phyloP scores from a whole-genome alignment of 2,888 invertebrate genomes.

The Phoronis australis region DNA sequence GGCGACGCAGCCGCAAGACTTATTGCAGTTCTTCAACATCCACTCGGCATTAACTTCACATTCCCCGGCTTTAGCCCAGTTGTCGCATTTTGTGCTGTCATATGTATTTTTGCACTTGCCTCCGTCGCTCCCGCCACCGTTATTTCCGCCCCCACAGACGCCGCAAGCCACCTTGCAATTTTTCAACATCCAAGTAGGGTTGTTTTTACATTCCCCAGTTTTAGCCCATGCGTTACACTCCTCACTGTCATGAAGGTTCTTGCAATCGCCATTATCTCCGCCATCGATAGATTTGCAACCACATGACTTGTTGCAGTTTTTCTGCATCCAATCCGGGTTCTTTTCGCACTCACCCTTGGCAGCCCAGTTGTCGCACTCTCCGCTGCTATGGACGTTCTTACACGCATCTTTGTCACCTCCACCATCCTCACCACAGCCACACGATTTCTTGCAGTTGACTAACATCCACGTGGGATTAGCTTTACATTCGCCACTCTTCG shows the following conservation, averaged over 20 bases:
- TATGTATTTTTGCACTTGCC: not conserved
- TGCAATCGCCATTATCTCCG: not conserved
- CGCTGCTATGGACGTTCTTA: not conserved
- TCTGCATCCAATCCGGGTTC: not conserved
- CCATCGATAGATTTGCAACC: not conserved
- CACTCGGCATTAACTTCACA: conserved; percentile 5
- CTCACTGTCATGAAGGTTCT: conserved; percentile 10
- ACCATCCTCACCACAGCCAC: conserved; percentile 14
- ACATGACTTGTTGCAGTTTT: not conserved
- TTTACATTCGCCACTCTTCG: conserved; percentile 19
- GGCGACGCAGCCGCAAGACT: not conserved
- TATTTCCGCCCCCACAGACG: conserved; percentile 7
- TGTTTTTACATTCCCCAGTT: conserved; percentile 16
- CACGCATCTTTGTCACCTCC: conserved; percentile 1
- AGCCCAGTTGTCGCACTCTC: not conserved
- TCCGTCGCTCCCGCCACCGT: not conserved
- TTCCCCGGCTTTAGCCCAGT: not conserved
- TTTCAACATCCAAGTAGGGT: conserved; percentile 22
- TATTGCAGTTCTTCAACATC: conserved; percentile 9
- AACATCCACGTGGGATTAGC: conserved; percentile 24
- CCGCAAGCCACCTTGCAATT: conserved; percentile 23
- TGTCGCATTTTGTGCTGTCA: conserved; percentile 10
- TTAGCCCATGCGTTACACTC: conserved; percentile 22
- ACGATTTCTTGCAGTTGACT: conserved; percentile 21
- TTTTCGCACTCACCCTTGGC: conserved; percentile 1